Evolutionary conservation across 1,140 invertebrate species (phyloP).

Genomic region (Plectrocnemia conspersa): DNA sequence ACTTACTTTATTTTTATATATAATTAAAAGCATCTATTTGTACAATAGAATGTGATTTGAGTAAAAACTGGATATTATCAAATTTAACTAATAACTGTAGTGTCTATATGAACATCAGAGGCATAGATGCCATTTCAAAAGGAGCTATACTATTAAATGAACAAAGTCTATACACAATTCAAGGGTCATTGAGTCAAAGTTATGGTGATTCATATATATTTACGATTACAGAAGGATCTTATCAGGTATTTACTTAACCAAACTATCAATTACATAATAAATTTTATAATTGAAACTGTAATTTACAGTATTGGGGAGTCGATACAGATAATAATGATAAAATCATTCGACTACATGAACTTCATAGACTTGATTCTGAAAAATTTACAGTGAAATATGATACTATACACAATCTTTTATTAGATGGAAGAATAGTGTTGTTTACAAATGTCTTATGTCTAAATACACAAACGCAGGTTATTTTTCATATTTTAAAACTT

Average conservation of each 20-base stretch:
- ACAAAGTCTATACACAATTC: background rate
- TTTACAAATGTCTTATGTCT: background rate
- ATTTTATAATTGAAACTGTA: too few relatives aligned
- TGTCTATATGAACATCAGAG: background rate
- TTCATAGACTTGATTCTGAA: background rate
- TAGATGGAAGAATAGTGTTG: background rate
- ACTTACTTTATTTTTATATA: too few relatives aligned
- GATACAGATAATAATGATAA: background rate
- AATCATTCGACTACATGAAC: background rate
- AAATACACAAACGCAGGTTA: too few relatives aligned
- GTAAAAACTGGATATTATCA: background rate
- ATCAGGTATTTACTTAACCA: too few relatives aligned
- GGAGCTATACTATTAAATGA: background rate
- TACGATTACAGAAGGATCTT: background rate
- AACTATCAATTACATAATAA: too few relatives aligned
- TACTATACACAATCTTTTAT: background rate
- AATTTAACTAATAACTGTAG: background rate
- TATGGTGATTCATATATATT: conserved; percentile 10
- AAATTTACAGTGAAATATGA: background rate
- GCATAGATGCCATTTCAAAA: background rate
- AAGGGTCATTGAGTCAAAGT: conserved; percentile 4
- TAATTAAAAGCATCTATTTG: too few relatives aligned
- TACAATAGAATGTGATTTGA: too few relatives aligned
- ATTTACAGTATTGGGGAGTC: background rate
- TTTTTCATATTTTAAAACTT: too few relatives aligned